Conservation (phyloP, 1,140 invertebrate genomes). For the Pachyrhynchus sulphureomaculatus region DNA sequence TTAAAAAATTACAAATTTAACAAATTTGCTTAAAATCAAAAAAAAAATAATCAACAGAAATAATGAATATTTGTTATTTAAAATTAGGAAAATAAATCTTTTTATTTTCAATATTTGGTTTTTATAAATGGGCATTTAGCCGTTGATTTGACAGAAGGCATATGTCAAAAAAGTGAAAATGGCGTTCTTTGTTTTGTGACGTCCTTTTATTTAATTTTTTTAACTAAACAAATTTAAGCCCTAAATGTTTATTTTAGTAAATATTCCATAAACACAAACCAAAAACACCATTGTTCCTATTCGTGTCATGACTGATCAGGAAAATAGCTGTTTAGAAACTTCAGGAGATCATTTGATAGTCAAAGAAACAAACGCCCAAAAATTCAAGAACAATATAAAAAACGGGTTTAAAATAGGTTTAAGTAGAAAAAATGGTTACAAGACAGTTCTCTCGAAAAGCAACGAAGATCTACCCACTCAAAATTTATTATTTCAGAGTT, state of each 20-base stretch:
- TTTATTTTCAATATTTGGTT: too few relatives aligned
- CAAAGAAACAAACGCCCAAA: conserved; percentile 13
- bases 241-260: conserved; percentile 17
- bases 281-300: conserved; percentile 7
- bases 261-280: conserved; percentile 2
- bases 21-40: too few relatives aligned
- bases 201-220: background rate
- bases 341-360: background rate
- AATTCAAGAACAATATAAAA: conserved; percentile 2
- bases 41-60: too few relatives aligned
- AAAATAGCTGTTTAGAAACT: conserved; percentile 9
- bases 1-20: too few relatives aligned
- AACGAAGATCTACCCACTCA: conserved; percentile 21
- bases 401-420: conserved; percentile 25
- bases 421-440: conserved; percentile 17
- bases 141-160: too few relatives aligned
- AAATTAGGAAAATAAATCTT: too few relatives aligned
- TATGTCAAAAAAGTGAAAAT: conserved; percentile 16
- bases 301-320: conserved; percentile 22
- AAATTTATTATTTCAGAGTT: background rate
- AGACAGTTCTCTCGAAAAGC: conserved; percentile 22
- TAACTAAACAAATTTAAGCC: background rate
- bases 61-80: too few relatives aligned
- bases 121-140: too few relatives aligned
- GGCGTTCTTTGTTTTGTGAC: conserved; percentile 24